Base-by-base conservation (phyloP, 2,797 vertebrate genomes). In the Sebastes reedi region DNA sequence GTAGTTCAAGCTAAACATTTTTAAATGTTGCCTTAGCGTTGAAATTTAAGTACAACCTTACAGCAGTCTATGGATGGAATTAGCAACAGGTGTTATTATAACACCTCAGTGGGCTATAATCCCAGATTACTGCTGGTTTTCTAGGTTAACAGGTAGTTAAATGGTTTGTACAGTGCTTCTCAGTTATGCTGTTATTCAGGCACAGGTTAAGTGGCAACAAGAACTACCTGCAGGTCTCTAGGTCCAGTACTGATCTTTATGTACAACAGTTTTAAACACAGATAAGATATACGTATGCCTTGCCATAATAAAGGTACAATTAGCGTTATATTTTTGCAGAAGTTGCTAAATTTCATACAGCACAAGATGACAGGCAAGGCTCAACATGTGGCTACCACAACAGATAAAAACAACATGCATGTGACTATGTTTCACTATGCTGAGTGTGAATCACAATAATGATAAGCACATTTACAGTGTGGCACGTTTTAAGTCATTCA, bases 371-470 rank as follows among this genome's bases (percentile, higher is more conserved):
- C n/a, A 50, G 22, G 11, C 13, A 56, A 80, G 55, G 13, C 34
- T 83, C n/a, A 34, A 67, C 56, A 68, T 66, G 27, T 70, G 39
- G 22, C 76, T 81, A 66, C 18, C 18, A 82, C 42, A 56, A 75
- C 64, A 74, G 68, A 87, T 65, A 73, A 39, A 74, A 70, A 84
- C 25, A 70, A 46, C 89, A 88, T 85, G 81, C 84, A 76, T 8
- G 25, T 71, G 50, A 65, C 10, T 54, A 58, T 39, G 61, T 84
- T 75, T 72, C n/a, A 82, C 46, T 50, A 50, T 50, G 8, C 27
- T 59, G 66, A 68, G 18, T 46, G 52, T 80, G 25, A 71, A 78
- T 54, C 46, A 79, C 52, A 74, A 61, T 65, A 81, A 77, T 11
- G 7, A 24, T 16, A 39, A 42, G 60, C 42, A 86, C 65, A 67